Evolutionary conservation across 2,888 invertebrate species (phyloP).

Genomic region (Hermaeophaga mercurialis): DNA sequence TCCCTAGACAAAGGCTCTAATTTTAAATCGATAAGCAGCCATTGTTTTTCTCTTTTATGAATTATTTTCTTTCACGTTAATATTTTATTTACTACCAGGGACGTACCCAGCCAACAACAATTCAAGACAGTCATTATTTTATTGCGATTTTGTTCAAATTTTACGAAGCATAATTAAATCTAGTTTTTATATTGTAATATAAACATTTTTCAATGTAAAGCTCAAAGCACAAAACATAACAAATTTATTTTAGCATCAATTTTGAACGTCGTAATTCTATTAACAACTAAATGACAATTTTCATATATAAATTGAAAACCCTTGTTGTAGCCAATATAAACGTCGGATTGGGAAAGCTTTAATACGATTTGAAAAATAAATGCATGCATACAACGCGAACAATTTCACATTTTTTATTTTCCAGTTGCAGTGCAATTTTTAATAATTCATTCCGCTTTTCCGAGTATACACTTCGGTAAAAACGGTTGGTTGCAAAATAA

Average conservation of each 20-base stretch:
- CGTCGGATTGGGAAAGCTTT: background rate
- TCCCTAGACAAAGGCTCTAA: slow-evolving; percentile 42
- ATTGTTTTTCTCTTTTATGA: slow-evolving; percentile 35
- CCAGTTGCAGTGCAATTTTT: background rate
- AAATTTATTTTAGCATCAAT: too few species aligned
- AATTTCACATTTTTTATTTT: background rate
- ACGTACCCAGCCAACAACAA: too few species aligned
- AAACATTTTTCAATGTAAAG: too few species aligned
- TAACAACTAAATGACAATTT: slow-evolving; percentile 6
- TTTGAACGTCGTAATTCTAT: background rate
- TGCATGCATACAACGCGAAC: background rate
- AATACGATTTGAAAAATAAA: slow-evolving; percentile 9
- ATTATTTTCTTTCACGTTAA: slow-evolving; percentile 19
- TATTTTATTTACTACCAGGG: slow-evolving; percentile 15
- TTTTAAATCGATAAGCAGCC: slow-evolving; percentile 45
- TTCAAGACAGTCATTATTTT: too few species aligned
- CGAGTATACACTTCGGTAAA: too few species aligned
- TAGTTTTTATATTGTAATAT: too few species aligned
- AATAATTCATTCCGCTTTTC: background rate
- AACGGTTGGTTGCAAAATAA: too few species aligned
- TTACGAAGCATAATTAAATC: too few species aligned
- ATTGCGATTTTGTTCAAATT: too few species aligned
- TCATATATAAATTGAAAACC: slow-evolving; percentile 17
- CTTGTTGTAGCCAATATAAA: slow-evolving; percentile 13
- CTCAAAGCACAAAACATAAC: too few species aligned